Evolutionary conservation across 2,797 vertebrate species (phyloP), one percentile per base, ranked within the genome.

Genomic region (Smutsia temminckii): DNA sequence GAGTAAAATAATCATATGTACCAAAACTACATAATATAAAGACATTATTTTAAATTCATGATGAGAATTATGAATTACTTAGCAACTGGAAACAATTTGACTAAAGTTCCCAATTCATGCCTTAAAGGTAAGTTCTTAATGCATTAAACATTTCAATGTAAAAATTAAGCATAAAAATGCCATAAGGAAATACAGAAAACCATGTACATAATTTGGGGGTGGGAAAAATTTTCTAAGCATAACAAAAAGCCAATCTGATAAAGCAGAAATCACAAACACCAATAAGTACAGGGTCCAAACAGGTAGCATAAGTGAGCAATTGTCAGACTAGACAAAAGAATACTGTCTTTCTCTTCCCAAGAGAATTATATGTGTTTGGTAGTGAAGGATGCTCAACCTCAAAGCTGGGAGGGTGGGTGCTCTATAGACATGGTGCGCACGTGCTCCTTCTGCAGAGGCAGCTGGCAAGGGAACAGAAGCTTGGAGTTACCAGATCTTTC

Each of bases 21-120:
- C 81, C 93, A 78, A 79, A 53, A 68, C 21, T 59, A 66, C 14
- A 68, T 17, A 59, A 74, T 12, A 11, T 85, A 89, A 93, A 74
- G 42, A 87, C 10, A 85, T 17, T 75, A 79, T 85, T 87, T 95
- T 72, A 80, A 92, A 66, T 89, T 89, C 25, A 89, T 40, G 20
- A 13, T 86, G 29, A 79, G 53, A 64, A 69, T 75, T 46, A 86
- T 61, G 23, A 49, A 63, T 72, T 64, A 89, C n/a, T 95, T 86
- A 93, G 92, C 61, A 75, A 95, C 37, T 95, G 51, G 12, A 72
- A 96, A 95, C 5, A 53, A 75, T 49, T 78, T 68, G 84, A 72
- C 61, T 55, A 86, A 92, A 88, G 25, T 81, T 92, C 11, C 59
- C 71, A 86, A 21, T 8, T 80, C 66, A 42, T 27, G 42, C 10